Base-by-base conservation (phyloP, 1,140 invertebrate species). In the Psilanteris sp. region DNA sequence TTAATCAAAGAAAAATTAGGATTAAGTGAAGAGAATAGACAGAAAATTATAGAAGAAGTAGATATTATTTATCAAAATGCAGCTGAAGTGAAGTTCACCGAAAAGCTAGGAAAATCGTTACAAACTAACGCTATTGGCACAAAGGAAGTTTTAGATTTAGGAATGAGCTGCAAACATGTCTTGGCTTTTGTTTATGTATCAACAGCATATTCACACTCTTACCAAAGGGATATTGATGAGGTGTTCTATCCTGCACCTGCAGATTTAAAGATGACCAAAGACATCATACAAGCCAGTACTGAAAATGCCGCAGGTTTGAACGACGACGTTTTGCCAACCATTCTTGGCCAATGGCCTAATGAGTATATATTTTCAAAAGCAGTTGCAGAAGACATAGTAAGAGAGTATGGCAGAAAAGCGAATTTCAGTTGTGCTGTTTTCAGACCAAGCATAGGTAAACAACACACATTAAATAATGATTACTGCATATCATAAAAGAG, bases 11-110 rank as follows among this genome's bases (percentile, higher is more conserved):
- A 91, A 0, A 90, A 91, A 0, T 80, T 97, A 0, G 95, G 94
- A 3, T 88, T 98, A 2, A 90, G 86, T 9, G 82, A 90, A 0
- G 85, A 91, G 26, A 92, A 96, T 76, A 82, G 88, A 9, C 81
- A 90, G 37, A 81, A 85, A 1, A 77, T 96, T 0, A 83, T 83
- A 1, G 87, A 91, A 16, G 90, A 91, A 78, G 91, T 94, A 36
- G 74, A 82, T 31, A 90, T 97, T 57, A 94, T 98, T 3, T 95
- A 98, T 83, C 96, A 98, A 81, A 94, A 93, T 10, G 96, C 96
- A 0, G 95, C 95, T 0, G 96, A 95, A 0, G 91, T 97, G 0
- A 93, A 94, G 31, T 96, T 97, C 81, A 93, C 97, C 83, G 96
- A 97, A 86, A 92, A 93, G 66, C 85, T 98, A 1, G 92, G 92